Percentiles rank a stretch among this genome's conserved stretches.
Evolutionary conservation across 2,797 vertebrate genomes (phyloP).

Genomic region (Centropyge bicolor): DNA sequence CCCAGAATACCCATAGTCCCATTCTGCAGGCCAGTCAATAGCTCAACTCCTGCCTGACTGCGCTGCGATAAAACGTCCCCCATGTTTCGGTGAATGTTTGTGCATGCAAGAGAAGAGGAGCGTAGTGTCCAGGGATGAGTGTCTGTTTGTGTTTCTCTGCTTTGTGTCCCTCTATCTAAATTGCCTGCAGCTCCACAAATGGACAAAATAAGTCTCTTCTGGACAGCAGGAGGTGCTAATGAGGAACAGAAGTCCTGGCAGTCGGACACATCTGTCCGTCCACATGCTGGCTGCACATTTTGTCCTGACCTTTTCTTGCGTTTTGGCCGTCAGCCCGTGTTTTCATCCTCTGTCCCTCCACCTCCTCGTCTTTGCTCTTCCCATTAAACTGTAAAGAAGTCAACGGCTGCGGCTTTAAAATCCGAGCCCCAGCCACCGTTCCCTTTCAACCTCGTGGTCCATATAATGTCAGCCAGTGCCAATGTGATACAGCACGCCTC

Average conservation of each 20-base stretch:
- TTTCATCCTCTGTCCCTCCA: slow-evolving; percentile 29
- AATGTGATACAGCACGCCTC: slow-evolving; percentile 13
- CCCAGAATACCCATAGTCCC: slow-evolving; percentile 51
- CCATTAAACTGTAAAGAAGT: slow-evolving; percentile 37
- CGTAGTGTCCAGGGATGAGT: slow-evolving; percentile 33
- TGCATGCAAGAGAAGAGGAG: slow-evolving; percentile 31
- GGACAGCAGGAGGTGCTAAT: slow-evolving; percentile 56
- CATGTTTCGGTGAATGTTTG: slow-evolving; percentile 38
- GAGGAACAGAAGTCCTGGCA: slow-evolving; percentile 23
- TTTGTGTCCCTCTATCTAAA: slow-evolving; percentile 30
- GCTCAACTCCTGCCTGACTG: slow-evolving; percentile 56
- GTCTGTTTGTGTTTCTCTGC: slow-evolving; percentile 28
- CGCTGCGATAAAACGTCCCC: slow-evolving; percentile 54
- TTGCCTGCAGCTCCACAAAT: slow-evolving; percentile 26
- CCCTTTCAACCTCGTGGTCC: slow-evolving; percentile 16
- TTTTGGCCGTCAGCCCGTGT: slow-evolving; percentile 48
- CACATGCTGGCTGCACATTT: slow-evolving; percentile 66
- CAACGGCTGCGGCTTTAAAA: slow-evolving; percentile 31
- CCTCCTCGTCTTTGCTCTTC: slow-evolving; percentile 14
- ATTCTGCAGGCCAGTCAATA: slow-evolving; percentile 61
- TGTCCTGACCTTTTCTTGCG: slow-evolving; percentile 66
- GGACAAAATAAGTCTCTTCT: background rate
- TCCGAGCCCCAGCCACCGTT: slow-evolving; percentile 9
- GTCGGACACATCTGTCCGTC: slow-evolving; percentile 52
- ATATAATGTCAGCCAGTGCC: slow-evolving; percentile 13